Evolutionary conservation across 1,140 invertebrate genomes (phyloP).

Genomic region (Dysdera silvatica): DNA sequence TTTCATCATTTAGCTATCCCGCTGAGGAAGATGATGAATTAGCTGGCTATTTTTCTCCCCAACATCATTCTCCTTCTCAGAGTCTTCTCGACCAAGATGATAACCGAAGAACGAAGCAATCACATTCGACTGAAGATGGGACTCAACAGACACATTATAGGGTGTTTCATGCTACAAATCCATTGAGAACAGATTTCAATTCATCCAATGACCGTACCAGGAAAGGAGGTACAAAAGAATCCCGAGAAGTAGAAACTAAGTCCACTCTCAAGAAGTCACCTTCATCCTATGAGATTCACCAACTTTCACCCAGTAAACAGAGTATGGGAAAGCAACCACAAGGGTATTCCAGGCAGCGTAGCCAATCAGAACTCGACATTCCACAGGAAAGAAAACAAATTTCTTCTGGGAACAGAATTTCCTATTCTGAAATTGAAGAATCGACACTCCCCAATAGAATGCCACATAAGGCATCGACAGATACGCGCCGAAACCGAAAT

Average conservation of each 20-base stretch:
- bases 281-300: constrained; percentile 26
- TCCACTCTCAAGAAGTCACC: constrained; percentile 14
- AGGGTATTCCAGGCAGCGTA: constrained; percentile 19
- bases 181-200: too few relatives aligned
- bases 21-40: constrained; percentile 28
- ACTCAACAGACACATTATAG: too few relatives aligned
- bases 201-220: too few relatives aligned
- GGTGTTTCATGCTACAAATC: constrained; percentile 7
- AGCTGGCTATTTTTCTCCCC: constrained; percentile 27
- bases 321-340: background rate
- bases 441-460: too few relatives aligned
- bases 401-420: constrained; percentile 16
- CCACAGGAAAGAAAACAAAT: constrained; percentile 17
- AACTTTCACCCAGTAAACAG: constrained; percentile 24
- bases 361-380: constrained; percentile 20
- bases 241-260: constrained; percentile 7
- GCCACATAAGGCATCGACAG: constrained; percentile 16
- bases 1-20: constrained; percentile 3
- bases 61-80: constrained; percentile 19
- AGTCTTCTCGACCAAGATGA: constrained; percentile 23
- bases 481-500: constrained; percentile 11
- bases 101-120: constrained; percentile 14
- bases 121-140: background rate
- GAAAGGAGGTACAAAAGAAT: too few relatives aligned
- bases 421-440: too few relatives aligned